Evolutionary conservation across 2,888 invertebrate species (phyloP).

Genomic region (Orthosia gracilis): DNA sequence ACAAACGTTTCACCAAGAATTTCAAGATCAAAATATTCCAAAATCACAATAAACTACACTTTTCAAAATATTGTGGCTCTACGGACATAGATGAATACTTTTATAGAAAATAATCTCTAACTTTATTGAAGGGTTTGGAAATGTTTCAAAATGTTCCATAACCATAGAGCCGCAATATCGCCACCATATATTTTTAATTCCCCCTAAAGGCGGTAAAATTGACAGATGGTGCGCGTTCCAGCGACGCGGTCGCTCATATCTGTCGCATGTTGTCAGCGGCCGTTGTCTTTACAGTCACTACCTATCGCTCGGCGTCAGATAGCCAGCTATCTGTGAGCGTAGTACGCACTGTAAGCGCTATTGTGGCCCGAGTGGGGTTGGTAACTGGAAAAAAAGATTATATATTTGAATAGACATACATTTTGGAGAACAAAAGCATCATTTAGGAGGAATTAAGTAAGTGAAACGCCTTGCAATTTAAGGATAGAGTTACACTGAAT

Average conservation of each 20-base stretch:
- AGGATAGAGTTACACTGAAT: neutral
- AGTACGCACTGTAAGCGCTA: conserved; percentile 87
- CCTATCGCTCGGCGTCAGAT: conserved; percentile 36
- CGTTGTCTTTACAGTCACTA: conserved; percentile 69
- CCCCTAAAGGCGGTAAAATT: conserved; percentile 40
- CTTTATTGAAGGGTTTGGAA: conserved; percentile 4
- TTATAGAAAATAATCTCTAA: neutral
- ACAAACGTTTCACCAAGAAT: conserved; percentile 4
- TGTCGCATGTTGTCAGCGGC: conserved; percentile 51
- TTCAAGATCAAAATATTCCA: conserved; percentile 21
- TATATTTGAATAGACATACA: neutral
- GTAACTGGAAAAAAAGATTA: conserved; percentile 78
- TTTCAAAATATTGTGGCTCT: conserved; percentile 20
- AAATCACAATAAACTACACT: conserved; percentile 44
- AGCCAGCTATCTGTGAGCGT: conserved; percentile 86
- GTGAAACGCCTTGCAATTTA: conserved; percentile 14
- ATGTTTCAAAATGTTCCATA: neutral
- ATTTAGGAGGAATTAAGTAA: too few relatives aligned
- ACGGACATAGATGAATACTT: neutral
- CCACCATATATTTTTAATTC: conserved; percentile 21
- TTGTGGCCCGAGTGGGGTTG: conserved; percentile 87
- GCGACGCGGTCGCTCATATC: conserved; percentile 47
- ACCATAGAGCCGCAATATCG: conserved; percentile 26
- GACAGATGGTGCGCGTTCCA: conserved; percentile 63
- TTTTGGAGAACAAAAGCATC: too few relatives aligned